Conservation (phyloP, 2,113 vertebrate species). For the Dromiciops gliroides region DNA sequence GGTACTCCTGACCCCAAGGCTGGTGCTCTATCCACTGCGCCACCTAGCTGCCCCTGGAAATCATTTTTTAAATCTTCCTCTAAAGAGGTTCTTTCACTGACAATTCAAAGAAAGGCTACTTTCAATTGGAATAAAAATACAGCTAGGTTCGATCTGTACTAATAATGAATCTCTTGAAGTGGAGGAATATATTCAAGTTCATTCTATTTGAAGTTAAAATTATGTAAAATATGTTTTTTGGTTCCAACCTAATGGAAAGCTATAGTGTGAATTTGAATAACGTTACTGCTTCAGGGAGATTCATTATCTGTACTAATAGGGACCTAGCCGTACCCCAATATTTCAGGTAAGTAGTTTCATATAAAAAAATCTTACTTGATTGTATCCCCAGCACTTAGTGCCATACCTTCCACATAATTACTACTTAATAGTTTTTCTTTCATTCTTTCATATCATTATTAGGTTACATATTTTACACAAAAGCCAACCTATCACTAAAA, state of each 20-base stretch:
- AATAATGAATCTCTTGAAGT: neutral
- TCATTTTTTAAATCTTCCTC: conserved; percentile 31
- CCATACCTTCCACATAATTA: neutral
- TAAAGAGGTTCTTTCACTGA: conserved; percentile 20
- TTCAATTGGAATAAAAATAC: neutral
- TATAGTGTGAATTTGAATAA: neutral
- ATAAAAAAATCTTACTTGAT: neutral
- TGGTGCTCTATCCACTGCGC: too few species aligned
- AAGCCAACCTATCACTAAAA: conserved; percentile 33
- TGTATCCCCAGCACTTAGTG: neutral
- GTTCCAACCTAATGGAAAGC: neutral
- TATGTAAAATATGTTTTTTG: neutral
- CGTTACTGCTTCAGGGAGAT: neutral
- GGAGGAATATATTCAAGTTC: neutral
- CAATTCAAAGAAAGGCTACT: neutral
- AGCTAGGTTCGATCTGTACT: neutral
- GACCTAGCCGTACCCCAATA: neutral
- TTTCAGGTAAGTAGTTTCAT: neutral
- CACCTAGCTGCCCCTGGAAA: too few species aligned
- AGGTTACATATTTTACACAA: neutral
- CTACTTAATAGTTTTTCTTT: neutral
- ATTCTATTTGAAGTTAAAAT: neutral
- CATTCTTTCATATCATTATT: neutral
- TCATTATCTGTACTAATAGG: neutral
- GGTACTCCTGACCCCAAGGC: too few species aligned